A percentile compares a stretch with the other conserved stretches of the same genome.
These are phyloP conservation scores for Tenualosa thibaudeaui DNA, from an alignment of 2,797 vertebrate species.

Conservation along the genomic window DNA sequence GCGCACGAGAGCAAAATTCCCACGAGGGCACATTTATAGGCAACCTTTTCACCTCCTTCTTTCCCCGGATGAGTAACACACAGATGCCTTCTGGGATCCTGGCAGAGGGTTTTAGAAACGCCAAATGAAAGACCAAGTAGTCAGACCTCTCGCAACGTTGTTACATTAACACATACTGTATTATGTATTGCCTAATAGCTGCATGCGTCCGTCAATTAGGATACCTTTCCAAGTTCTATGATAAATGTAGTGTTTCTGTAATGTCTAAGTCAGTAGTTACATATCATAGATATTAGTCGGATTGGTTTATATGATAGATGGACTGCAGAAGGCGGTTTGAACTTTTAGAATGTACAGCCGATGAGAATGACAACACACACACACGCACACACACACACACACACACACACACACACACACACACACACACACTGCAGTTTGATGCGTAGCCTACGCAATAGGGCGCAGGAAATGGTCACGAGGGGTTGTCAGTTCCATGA, in stretches of 20 bases:
- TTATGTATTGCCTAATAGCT: too few relatives aligned
- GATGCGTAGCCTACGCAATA: not conserved
- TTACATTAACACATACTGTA: not conserved
- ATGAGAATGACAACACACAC: not conserved
- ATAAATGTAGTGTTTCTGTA: too few relatives aligned
- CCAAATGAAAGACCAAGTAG: not conserved
- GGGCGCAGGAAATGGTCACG: conserved; percentile 11
- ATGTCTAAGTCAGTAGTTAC: too few relatives aligned
- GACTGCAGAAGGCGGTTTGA: not conserved
- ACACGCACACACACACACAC: not conserved
- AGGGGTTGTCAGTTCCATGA: not conserved
- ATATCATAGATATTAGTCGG: not conserved
- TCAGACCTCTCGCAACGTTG: not conserved
- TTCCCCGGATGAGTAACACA: not conserved
- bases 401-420: not conserved
- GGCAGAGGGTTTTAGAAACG: not conserved
- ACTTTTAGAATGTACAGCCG: not conserved
- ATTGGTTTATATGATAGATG: not conserved
- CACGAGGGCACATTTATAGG: not conserved
- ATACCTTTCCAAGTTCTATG: too few relatives aligned
- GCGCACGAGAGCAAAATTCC: not conserved
- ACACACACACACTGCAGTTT: not conserved
- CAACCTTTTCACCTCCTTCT: not conserved
- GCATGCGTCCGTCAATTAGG: too few relatives aligned
- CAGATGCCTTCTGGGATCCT: not conserved